A percentile compares a stretch with the other conserved stretches of the same genome.
Evolutionary conservation across 2,113 vertebrate genomes (phyloP).

Genomic region (Nematolebias whitei): DNA sequence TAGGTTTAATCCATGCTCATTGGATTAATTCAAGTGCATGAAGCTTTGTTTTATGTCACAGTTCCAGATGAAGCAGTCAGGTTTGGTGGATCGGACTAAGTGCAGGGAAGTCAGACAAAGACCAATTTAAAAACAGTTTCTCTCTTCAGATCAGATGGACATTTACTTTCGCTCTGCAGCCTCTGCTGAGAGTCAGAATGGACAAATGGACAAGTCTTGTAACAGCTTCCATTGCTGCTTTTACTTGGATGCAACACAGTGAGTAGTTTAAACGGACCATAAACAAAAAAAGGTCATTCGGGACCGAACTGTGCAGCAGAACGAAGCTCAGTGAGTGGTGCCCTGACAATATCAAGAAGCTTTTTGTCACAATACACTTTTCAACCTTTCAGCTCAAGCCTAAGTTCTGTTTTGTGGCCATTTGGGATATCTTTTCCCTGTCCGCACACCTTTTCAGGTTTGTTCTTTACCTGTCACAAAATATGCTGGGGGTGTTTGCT

Average conservation of each 20-base stretch:
- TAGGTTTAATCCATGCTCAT: not conserved
- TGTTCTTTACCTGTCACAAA: constrained; percentile 1
- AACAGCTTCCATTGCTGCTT: constrained; percentile 17
- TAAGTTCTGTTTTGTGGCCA: not conserved
- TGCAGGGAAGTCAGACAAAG: not conserved
- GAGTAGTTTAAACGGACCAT: not conserved
- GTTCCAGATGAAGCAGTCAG: not conserved
- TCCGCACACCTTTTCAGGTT: constrained; percentile 1
- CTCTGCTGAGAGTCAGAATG: not conserved
- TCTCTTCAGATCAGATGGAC: not conserved
- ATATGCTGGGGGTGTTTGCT: constrained; percentile 7
- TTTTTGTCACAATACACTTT: not conserved
- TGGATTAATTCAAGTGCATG: not conserved
- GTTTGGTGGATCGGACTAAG: not conserved
- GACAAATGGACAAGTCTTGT: constrained; percentile 10
- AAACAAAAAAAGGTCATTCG: constrained; percentile 16
- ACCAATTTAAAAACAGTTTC: not conserved
- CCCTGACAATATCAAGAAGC: not conserved
- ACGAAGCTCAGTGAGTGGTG: not conserved
- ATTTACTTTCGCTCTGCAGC: not conserved
- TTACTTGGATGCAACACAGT: constrained; percentile 5
- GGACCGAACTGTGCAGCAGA: not conserved
- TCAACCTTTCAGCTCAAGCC: constrained; percentile 6
- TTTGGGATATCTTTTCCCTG: constrained; percentile 11
- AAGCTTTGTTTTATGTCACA: not conserved